Evolutionary conservation across 2,113 vertebrate species (phyloP), one percentile per base, ranked within the genome.

Genomic region (Gopherus flavomarginatus): DNA sequence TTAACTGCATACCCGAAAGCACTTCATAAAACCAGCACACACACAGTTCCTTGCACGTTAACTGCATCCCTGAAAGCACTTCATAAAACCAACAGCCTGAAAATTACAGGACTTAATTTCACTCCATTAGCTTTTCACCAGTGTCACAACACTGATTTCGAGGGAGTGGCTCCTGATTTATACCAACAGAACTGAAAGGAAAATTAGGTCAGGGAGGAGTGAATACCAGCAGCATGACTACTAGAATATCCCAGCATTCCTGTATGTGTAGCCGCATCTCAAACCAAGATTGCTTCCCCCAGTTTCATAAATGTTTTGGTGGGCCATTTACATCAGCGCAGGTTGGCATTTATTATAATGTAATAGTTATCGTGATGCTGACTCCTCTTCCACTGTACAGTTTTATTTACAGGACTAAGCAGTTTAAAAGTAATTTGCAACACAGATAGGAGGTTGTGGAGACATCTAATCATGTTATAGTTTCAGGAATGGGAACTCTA

Each of bases 271-370:
- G 11, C 83, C 27, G 0, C 81, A 85, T 89, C 87, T 87, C 49
- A 29, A 56, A 57, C 8, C 89, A 83, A 13, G 82, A 65, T 86
- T 56, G 62, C 62, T 38, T 1, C 0, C 26, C 19, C 80, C 91
- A 85, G 62, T 11, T 81, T 92, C 81, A 31, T 80, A 42, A 2
- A 0, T 2, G 8, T 9, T 86, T 87, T 9, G 35, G 0, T 0
- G 1, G 57, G 65, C n/a, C 95, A 54, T 92, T 95, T 65, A 9
- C 85, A 42, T 82, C 88, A 19, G 53, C 85, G 52, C 29, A 81
- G 78, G 88, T 35, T 86, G 86, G 90, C 87, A 97, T 88, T 93
- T 93, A 88, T 81, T 81, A 87, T 92, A 27, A 85, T 21, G 1
- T 19, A 47, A 93, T 88, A n/a, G 81, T 59, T 90, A 53, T 59